Evolutionary conservation across 2,888 invertebrate genomes (phyloP).

Genomic region (Macaria notata): DNA sequence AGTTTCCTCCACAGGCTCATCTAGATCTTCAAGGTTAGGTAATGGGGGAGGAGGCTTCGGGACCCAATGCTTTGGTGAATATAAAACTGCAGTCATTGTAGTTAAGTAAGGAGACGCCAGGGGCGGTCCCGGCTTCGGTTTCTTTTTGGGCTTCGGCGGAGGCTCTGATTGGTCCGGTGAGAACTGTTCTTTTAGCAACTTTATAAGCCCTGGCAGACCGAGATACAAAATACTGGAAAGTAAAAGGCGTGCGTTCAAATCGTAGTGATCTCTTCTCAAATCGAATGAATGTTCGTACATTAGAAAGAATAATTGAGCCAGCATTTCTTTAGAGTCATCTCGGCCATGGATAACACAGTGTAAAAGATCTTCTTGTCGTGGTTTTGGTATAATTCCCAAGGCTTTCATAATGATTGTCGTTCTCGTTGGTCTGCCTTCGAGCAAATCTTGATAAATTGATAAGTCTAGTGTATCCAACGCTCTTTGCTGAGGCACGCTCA

Average conservation of each 20-base stretch:
- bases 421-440: conserved; percentile 60
- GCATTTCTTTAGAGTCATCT: conserved; percentile 64
- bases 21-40: conserved; percentile 61
- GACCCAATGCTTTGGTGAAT: conserved; percentile 46
- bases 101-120: conserved; percentile 63
- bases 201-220: conserved; percentile 56
- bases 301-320: conserved; percentile 59
- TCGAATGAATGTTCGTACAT: conserved; percentile 58
- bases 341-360: conserved; percentile 55
- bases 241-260: conserved; percentile 60
- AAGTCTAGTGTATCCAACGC: conserved; percentile 55
- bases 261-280: conserved; percentile 52
- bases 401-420: conserved; percentile 48
- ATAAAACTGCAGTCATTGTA: conserved; percentile 54
- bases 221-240: conserved; percentile 66
- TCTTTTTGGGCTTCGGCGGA: conserved; percentile 38
- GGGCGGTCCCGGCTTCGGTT: conserved; percentile 43
- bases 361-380: conserved; percentile 55
- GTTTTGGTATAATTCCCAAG: conserved; percentile 60
- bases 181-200: conserved; percentile 54
- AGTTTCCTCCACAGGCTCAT: conserved; percentile 62
- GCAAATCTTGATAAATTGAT: conserved; percentile 63
- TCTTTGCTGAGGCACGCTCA: conserved; percentile 61
- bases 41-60: conserved; percentile 51
- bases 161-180: conserved; percentile 42